Evolutionary conservation across 2,888 invertebrate genomes (phyloP), one percentile per base, ranked within the genome.

Genomic region (Epinotia nisella): DNA sequence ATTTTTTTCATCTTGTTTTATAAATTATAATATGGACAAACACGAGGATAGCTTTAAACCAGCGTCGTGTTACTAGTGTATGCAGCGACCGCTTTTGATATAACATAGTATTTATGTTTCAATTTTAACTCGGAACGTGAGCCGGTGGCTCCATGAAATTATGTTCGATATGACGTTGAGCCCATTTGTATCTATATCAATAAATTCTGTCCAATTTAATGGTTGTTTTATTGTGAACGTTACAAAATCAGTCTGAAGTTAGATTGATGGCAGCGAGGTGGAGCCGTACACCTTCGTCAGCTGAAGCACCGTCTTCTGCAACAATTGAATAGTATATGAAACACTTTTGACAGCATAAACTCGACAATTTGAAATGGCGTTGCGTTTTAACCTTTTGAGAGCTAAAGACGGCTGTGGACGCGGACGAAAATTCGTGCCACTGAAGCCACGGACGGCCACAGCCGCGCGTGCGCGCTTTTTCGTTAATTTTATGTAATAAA

Each of bases 31-130:
- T 80, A 83, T 85, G 83, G 78, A 84, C 79, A 84, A n/a, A 88
- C 85, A 81, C 81, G 80, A 83, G 83, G 82, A 85, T 86, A 89
- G 90, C 87, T 89, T 87, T 89, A 82, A 83, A 67, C 76, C 80
- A 83, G 85, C 81, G 83, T 81, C 80, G 83, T 83, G 79, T 80
- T 78, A 80, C 79, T 82, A 82, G 82, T 83, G 84, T 85, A 86
- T 82, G 83, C 86, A 81, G 90, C 91, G 88, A 84, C 76, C 83
- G 90, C 90, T 89, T 90, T 89, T 87, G 79, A 80, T 85, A 88
- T 92, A 92, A 93, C 92, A 92, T 92, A 92, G 90, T 92, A 88
- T 91, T 92, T 92, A 93, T 91, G 93, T 92, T 92, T 91, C 86
- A 81, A 85, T 87, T 90, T 88, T 88, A 90, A 90, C 87, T 87